A percentile compares a stretch with the other conserved stretches of the same genome.
phyloP scores from a whole-genome alignment of 1,140 invertebrate genomes.

The Dryas iulia region DNA sequence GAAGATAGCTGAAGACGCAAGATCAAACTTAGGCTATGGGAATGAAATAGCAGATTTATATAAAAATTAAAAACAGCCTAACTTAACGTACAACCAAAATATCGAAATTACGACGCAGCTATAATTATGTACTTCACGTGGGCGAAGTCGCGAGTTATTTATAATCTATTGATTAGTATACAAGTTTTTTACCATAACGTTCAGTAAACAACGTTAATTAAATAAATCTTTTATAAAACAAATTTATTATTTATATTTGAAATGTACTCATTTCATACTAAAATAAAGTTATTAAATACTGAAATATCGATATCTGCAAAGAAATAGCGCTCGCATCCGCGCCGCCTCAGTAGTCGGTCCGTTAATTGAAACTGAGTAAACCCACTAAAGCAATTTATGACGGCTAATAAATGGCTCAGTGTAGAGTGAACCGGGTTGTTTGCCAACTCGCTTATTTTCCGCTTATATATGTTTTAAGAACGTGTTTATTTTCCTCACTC shows the following conservation, averaged over 20 bases:
- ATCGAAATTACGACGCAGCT: too few relatives aligned
- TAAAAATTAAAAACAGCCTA: too few relatives aligned
- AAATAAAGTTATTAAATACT: conserved; percentile 4
- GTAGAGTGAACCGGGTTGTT: conserved; percentile 37
- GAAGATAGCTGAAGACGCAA: too few relatives aligned
- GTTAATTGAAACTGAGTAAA: conserved; percentile 62
- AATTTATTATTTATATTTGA: neutral
- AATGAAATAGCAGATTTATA: too few relatives aligned
- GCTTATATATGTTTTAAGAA: conserved; percentile 27
- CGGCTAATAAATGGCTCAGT: conserved; percentile 53
- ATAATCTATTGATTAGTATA: too few relatives aligned
- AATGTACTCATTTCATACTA: neutral
- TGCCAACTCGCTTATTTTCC: conserved; percentile 46
- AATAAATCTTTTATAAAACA: neutral
- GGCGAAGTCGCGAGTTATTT: too few relatives aligned
- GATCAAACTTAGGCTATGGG: too few relatives aligned
- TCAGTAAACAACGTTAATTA: too few relatives aligned
- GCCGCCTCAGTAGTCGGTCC: conserved; percentile 28
- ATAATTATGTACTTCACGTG: too few relatives aligned
- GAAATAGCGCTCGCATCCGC: conserved; percentile 14
- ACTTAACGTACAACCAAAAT: too few relatives aligned
- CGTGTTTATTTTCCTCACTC: conserved; percentile 17
- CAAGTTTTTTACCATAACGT: too few relatives aligned
- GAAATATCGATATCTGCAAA: conserved; percentile 11
- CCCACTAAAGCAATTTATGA: conserved; percentile 57